Conservation (phyloP, 2,113 vertebrate species). For the Dicaeum eximium region DNA sequence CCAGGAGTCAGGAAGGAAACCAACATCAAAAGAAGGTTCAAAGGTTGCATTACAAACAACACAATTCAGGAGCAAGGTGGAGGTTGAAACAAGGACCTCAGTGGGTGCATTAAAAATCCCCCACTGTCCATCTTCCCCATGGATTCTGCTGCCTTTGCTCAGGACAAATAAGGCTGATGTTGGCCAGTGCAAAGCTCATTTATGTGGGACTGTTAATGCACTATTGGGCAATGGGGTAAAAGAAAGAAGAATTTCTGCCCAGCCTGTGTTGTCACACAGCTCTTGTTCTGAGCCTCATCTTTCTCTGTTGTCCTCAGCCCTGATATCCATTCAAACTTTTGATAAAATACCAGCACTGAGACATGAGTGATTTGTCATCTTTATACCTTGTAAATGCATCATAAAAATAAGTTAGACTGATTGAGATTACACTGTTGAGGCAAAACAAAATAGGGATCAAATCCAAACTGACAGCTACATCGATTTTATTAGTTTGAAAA, state of each 20-base stretch:
- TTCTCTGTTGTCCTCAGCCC: conserved; percentile 3
- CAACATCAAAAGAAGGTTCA: not conserved
- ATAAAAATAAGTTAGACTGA: conserved; percentile 54
- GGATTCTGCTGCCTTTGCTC: not conserved
- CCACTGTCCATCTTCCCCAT: not conserved
- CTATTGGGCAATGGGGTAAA: not conserved
- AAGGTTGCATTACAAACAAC: not conserved
- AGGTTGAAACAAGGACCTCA: not conserved
- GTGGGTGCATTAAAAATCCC: not conserved
- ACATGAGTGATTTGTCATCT: conserved; percentile 48
- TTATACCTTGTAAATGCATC: conserved; percentile 43
- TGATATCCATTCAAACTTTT: conserved; percentile 4
- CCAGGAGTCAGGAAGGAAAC: not conserved
- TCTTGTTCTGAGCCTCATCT: not conserved
- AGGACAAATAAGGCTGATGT: not conserved
- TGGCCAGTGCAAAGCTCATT: not conserved
- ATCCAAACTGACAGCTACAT: conserved; percentile 57
- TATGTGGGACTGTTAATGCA: not conserved
- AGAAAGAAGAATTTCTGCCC: not conserved
- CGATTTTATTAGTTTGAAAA: conserved; percentile 63
- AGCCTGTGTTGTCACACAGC: not conserved
- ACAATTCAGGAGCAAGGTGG: not conserved
- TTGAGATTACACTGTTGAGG: conserved; percentile 49
- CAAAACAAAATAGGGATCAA: conserved; percentile 63
- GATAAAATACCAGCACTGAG: conserved; percentile 40